Conservation (phyloP, 2,888 invertebrate species). For the Trachelus stipa region DNA sequence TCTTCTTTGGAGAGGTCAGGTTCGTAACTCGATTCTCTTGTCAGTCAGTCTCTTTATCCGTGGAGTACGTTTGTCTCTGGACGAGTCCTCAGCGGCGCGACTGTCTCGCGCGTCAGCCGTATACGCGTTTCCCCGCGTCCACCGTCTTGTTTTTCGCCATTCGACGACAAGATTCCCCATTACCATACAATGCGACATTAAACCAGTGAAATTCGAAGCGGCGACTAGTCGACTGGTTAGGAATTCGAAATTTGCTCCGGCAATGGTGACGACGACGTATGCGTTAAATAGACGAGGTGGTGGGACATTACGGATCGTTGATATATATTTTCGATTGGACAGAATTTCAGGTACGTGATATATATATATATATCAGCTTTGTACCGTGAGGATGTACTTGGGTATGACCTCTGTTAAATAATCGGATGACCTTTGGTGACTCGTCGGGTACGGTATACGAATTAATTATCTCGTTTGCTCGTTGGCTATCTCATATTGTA, state of each 20-base stretch:
- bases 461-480: not conserved
- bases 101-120: too few species aligned
- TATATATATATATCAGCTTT: not conserved
- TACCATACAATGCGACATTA: not conserved
- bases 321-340: not conserved
- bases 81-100: not conserved
- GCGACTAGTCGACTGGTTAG: not conserved
- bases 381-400: not conserved
- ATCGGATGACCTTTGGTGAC: not conserved
- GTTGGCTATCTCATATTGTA: not conserved
- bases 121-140: too few species aligned
- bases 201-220: not conserved
- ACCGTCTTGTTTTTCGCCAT: not conserved
- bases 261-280: not conserved
- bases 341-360: not conserved
- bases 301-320: not conserved
- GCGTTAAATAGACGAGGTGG: not conserved
- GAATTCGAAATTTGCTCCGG: not conserved
- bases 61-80: not conserved
- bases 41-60: conserved; percentile 22
- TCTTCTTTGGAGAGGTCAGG: conserved; percentile 38
- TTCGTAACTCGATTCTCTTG: conserved; percentile 29
- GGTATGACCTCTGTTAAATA: not conserved
- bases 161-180: not conserved
- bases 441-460: not conserved